phyloP scores from a whole-genome alignment of 2,888 invertebrate genomes.

The Rhopalosiphum nymphaeae region DNA sequence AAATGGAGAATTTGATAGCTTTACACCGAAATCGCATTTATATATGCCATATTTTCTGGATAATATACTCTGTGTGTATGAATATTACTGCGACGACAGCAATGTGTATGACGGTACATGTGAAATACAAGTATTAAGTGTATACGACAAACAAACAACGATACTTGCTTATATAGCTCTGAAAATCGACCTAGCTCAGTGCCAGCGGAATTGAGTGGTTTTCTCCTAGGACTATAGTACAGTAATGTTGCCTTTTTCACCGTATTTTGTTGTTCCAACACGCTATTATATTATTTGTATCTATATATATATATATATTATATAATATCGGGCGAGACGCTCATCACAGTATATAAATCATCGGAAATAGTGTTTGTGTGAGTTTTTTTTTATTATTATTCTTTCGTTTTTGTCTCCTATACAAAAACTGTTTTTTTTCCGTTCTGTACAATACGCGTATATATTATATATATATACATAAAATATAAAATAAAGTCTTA shows the following conservation, averaged over 20 bases:
- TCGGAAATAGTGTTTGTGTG: not conserved
- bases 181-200: conserved; percentile 30
- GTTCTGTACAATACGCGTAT: not conserved
- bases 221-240: not conserved
- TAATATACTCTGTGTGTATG: too few species aligned
- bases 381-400: not conserved
- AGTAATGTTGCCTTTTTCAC: not conserved
- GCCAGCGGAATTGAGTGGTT: conserved; percentile 30
- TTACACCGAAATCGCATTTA: too few species aligned
- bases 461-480: not conserved
- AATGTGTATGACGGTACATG: not conserved
- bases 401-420: not conserved
- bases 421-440: not conserved
- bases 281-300: not conserved
- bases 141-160: not conserved
- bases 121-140: not conserved
- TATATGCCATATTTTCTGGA: too few species aligned
- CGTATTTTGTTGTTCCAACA: not conserved
- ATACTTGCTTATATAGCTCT: not conserved
- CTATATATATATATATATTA: too few species aligned
- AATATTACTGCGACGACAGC: too few species aligned
- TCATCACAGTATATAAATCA: conserved; percentile 17
- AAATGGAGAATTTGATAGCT: not conserved
- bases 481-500: not conserved
- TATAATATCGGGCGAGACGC: not conserved